Base-by-base conservation (phyloP, 1,140 invertebrate genomes). In the Meloidogyne chitwoodi region DNA sequence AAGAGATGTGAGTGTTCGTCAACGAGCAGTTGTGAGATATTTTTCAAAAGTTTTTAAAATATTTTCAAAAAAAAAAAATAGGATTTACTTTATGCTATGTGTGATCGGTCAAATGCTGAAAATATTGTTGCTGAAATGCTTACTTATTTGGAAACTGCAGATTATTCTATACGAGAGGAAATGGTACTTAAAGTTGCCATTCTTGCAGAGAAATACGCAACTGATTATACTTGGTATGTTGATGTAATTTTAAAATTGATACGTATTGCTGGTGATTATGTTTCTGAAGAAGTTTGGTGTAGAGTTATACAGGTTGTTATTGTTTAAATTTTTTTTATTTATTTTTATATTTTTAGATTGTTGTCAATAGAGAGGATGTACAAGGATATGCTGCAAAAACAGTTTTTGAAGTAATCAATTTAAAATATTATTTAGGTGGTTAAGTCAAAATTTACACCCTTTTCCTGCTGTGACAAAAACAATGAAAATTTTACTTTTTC, bases 61-160 rank as follows among this genome's bases (percentile, higher is more conserved):
- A 3, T 24, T 65, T 8, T 22, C 8, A 24, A 31, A 31, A 31
- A 31, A 31, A 38, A 38, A 61, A n/a, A n/a, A 44, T 62, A 72
- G 71, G 97, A 99, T 89, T 89, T 99, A n/a, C 88, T 99, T 0
- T 99, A 99, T 89, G 97, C 97, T 19, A 99, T 99, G 96, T 99
- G 97, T 89, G 97, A 99, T 88, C 93, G 96, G 84, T 94, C 93
- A 72, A 99, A 99, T 89, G 94, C 96, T 16, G 96, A 98, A 89
- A 95, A 99, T 89, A 99, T 99, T 88, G 97, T 99, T 2, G 94
- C 96, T 88, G 96, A 99, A 89, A 99, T 99, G 97, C 90, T 99
- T 56, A 93, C 95, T 85, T 99, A 99, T 88, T 89, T 99, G 75
- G 96, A 99, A 90, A 96, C 95, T 19, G 96, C 97, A 38, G 97